Evolutionary conservation across 2,888 invertebrate genomes (phyloP).

Genomic region (Campopleginae sp.): DNA sequence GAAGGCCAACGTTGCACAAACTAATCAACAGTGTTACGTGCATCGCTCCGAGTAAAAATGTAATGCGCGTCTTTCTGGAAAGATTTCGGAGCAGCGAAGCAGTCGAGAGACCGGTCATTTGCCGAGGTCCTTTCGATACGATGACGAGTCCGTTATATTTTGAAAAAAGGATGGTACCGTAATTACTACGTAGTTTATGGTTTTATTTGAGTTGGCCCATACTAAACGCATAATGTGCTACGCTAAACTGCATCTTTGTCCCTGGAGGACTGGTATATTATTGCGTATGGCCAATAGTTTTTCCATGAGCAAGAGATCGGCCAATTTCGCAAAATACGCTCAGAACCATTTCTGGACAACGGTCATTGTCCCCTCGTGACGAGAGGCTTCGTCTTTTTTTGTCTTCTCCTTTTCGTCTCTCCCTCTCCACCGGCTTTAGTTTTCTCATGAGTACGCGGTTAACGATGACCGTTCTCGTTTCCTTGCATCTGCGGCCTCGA

Average conservation of each 20-base stretch:
- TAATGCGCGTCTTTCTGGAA: background rate
- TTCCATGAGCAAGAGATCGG: slow-evolving; percentile 39
- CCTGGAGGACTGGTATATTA: slow-evolving; percentile 80
- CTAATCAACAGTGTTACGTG: background rate
- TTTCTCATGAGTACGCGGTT: slow-evolving; percentile 31
- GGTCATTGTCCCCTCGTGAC: slow-evolving; percentile 21
- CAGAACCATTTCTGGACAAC: slow-evolving; percentile 36
- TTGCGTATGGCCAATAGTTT: slow-evolving; percentile 63
- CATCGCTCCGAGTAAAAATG: background rate
- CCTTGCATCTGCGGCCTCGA: slow-evolving; percentile 72
- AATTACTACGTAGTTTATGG: slow-evolving; percentile 78
- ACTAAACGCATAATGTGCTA: slow-evolving; percentile 78
- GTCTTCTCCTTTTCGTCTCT: background rate
- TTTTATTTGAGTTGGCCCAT: slow-evolving; percentile 78
- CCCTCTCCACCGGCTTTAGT: slow-evolving; percentile 9
- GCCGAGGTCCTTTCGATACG: slow-evolving; percentile 50
- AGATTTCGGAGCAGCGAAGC: slow-evolving; percentile 1
- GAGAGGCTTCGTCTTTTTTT: slow-evolving; percentile 4
- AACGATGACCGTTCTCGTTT: slow-evolving; percentile 59
- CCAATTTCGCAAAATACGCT: slow-evolving; percentile 55
- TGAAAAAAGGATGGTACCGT: slow-evolving; percentile 73
- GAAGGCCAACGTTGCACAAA: background rate
- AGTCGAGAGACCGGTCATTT: slow-evolving; percentile 45
- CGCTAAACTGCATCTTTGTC: slow-evolving; percentile 80
- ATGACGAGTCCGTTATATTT: slow-evolving; percentile 70